A percentile compares a stretch with the other conserved stretches of the same genome.
These are phyloP conservation scores for Pogonognathellus flavescens DNA, from an alignment of 1,140 invertebrate genomes.

Conservation along the genomic window DNA sequence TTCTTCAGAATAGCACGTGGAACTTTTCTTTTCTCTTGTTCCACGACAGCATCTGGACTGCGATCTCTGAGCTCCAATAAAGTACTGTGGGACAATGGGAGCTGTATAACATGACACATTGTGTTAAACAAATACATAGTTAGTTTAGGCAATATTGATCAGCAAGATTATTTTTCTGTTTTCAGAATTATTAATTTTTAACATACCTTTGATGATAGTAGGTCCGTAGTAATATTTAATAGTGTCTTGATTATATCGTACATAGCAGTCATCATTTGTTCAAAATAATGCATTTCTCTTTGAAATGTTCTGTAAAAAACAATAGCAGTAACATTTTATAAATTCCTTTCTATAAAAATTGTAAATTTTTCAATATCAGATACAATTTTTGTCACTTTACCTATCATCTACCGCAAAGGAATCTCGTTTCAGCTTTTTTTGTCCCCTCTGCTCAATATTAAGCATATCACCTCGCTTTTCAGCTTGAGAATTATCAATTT, in stretches of 20 bases:
- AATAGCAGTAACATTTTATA: background rate
- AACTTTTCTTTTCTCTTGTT: background rate
- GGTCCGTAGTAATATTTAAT: conserved; percentile 52
- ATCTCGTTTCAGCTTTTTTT: background rate
- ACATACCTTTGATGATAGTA: background rate
- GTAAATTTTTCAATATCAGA: no score
- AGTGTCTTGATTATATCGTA: conserved; percentile 59
- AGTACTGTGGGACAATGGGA: background rate
- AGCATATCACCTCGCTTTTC: no score
- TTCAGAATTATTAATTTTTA: background rate
- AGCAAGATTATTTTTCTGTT: background rate
- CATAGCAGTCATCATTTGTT: conserved; percentile 58
- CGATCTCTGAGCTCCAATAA: background rate
- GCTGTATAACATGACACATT: background rate
- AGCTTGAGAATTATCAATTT: no score
- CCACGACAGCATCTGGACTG: background rate
- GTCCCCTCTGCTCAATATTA: background rate
- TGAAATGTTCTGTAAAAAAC: conserved; percentile 49
- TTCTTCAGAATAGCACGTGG: background rate
- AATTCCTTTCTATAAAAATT: no score
- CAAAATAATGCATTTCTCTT: conserved; percentile 51
- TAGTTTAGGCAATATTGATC: no score
- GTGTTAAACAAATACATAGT: no score
- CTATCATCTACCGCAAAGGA: conserved; percentile 18
- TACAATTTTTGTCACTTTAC: no score